Conservation (phyloP, 2,113 vertebrate genomes). For the Sprattus sprattus region DNA sequence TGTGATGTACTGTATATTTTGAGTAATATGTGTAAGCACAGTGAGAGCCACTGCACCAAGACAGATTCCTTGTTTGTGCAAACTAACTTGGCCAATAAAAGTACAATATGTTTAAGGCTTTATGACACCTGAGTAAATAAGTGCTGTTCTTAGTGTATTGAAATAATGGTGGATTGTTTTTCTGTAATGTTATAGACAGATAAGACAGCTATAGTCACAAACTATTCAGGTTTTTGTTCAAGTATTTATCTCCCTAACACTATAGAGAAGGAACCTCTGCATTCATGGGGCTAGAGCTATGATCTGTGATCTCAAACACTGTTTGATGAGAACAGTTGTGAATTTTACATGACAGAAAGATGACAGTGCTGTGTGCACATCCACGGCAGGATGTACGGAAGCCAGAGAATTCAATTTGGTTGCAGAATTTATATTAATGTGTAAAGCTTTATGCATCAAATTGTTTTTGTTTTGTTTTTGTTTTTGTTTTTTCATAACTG, state of each 20-base stretch:
- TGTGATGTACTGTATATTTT: no score
- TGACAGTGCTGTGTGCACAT: neutral
- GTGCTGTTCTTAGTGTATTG: neutral
- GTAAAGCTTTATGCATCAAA: constrained; percentile 3
- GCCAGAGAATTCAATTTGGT: neutral
- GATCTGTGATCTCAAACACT: neutral
- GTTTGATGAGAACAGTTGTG: neutral
- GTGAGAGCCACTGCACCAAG: no score
- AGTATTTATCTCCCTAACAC: neutral
- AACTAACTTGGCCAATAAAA: no score
- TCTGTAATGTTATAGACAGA: neutral
- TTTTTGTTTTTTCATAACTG: neutral
- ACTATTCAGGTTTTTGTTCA: neutral
- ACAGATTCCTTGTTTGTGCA: no score
- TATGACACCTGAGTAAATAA: neutral
- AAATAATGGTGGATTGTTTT: neutral
- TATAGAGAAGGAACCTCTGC: neutral
- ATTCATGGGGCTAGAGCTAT: neutral
- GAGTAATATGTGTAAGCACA: no score
- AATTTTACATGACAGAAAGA: constrained; percentile 3
- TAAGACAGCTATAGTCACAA: neutral
- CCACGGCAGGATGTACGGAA: neutral
- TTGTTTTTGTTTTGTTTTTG: neutral
- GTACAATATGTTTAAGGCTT: neutral
- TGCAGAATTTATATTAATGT: neutral